Evolutionary conservation across 35 echinoderm and acorn worm species (phyloP).

Genomic region (Heliocidaris tuberculata): DNA sequence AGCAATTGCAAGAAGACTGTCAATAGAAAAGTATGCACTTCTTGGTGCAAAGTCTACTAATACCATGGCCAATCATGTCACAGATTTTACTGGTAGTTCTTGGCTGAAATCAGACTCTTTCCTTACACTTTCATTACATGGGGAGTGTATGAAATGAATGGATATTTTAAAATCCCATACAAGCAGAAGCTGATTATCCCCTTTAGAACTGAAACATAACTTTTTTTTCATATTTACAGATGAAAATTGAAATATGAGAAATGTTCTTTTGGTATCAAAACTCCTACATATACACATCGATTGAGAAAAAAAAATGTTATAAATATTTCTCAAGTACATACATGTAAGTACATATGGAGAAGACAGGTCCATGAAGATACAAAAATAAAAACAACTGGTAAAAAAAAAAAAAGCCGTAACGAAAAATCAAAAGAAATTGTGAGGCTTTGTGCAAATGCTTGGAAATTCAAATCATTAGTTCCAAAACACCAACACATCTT

Average conservation of each 20-base stretch:
- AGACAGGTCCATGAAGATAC: background rate
- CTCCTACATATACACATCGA: background rate
- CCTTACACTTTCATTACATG: no score
- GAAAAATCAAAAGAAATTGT: background rate
- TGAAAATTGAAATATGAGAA: background rate
- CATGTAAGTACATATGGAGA: background rate
- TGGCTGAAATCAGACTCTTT: no score
- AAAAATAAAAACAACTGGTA: background rate
- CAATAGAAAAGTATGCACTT: no score
- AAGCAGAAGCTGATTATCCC: no score
- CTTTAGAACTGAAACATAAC: background rate
- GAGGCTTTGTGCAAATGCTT: background rate
- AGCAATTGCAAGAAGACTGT: no score
- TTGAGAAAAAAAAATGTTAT: background rate
- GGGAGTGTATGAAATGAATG: no score
- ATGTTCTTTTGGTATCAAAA: background rate
- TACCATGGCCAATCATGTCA: no score
- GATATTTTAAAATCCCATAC: no score
- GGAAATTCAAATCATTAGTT: background rate
- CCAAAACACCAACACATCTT: no score
- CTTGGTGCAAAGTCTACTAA: no score
- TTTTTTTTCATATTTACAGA: background rate
- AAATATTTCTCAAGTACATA: background rate
- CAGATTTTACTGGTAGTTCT: no score
- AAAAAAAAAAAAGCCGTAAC: background rate